Percentiles rank a stretch among this genome's conserved stretches.
Conservation (phyloP, 2,113 vertebrate species). For the Aspidoscelis tigris region DNA sequence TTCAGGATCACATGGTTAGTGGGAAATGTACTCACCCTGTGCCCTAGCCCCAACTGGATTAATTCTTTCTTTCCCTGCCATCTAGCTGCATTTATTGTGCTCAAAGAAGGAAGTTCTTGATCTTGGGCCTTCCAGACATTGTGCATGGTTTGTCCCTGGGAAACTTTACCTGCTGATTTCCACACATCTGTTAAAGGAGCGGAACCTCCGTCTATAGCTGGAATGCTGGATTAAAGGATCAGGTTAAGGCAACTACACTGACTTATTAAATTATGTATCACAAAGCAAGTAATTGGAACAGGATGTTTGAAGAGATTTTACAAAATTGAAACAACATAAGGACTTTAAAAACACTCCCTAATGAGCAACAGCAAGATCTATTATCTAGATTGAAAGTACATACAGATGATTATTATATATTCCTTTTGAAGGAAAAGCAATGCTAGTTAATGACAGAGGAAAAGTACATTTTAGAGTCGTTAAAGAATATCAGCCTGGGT, state of each 20-base stretch:
- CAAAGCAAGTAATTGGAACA: slow-evolving; percentile 35
- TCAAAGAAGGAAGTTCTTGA: background rate
- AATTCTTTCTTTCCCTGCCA: too few relatives aligned
- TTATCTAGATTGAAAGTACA: background rate
- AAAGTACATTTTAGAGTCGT: slow-evolving; percentile 21
- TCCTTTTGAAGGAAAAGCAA: slow-evolving; percentile 1
- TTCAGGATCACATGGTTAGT: too few relatives aligned
- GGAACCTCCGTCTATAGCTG: background rate
- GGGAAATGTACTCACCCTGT: too few relatives aligned
- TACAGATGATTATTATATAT: slow-evolving; percentile 14
- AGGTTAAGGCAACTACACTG: slow-evolving; percentile 26
- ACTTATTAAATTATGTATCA: slow-evolving; percentile 33
- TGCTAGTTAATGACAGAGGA: background rate
- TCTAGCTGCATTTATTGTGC: background rate
- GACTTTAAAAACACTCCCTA: slow-evolving; percentile 36
- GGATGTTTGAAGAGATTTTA: slow-evolving; percentile 14
- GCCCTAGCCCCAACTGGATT: background rate
- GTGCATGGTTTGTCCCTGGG: background rate
- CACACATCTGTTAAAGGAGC: background rate
- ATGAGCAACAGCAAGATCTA: slow-evolving; percentile 45
- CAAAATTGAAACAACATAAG: slow-evolving; percentile 34
- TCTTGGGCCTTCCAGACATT: background rate
- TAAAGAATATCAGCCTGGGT: slow-evolving; percentile 30
- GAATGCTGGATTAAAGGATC: slow-evolving; percentile 14
- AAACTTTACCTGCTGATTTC: background rate